Conservation (phyloP, 2,113 vertebrate species). For the Pachypanchax playfairii region DNA sequence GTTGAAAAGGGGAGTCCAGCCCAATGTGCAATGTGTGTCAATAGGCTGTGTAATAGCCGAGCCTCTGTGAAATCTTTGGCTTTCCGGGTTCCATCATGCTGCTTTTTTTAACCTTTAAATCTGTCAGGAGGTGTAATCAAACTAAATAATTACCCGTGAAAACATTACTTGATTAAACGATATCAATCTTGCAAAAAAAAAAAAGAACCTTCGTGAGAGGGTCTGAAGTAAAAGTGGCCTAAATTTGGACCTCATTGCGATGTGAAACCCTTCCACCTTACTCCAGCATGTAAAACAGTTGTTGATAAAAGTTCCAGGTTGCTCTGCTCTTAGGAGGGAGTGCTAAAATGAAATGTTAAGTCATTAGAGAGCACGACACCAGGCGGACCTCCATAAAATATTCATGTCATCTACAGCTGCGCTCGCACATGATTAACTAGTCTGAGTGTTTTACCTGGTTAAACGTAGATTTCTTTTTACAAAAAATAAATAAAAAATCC, state of each 20-base stretch:
- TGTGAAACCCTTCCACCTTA: conserved; percentile 8
- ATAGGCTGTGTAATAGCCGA: conserved; percentile 72
- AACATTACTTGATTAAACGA: conserved; percentile 13
- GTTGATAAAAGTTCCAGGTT: conserved; percentile 47
- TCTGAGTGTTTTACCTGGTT: conserved; percentile 71
- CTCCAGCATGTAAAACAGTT: conserved; percentile 49
- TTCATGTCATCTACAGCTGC: conserved; percentile 67
- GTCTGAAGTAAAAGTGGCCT: conserved; percentile 3
- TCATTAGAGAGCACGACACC: conserved; percentile 64
- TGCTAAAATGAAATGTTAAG: conserved; percentile 76
- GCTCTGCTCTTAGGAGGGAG: conserved; percentile 30
- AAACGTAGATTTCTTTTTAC: conserved; percentile 71
- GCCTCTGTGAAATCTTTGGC: conserved; percentile 67
- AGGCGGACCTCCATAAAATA: conserved; percentile 73
- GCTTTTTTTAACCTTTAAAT: conserved; percentile 29
- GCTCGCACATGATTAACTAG: conserved; percentile 77
- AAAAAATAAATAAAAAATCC: conserved; percentile 53
- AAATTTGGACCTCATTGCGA: conserved; percentile 2
- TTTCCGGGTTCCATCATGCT: conserved; percentile 47
- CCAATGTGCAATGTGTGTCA: conserved; percentile 70
- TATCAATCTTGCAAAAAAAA: conserved; percentile 9
- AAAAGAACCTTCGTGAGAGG: background rate
- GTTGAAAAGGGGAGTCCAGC: conserved; percentile 68
- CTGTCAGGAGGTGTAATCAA: conserved; percentile 33
- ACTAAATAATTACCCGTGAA: conserved; percentile 33